phyloP scores from a whole-genome alignment of 2,888 invertebrate genomes.

The Rhamnusium bicolor region DNA sequence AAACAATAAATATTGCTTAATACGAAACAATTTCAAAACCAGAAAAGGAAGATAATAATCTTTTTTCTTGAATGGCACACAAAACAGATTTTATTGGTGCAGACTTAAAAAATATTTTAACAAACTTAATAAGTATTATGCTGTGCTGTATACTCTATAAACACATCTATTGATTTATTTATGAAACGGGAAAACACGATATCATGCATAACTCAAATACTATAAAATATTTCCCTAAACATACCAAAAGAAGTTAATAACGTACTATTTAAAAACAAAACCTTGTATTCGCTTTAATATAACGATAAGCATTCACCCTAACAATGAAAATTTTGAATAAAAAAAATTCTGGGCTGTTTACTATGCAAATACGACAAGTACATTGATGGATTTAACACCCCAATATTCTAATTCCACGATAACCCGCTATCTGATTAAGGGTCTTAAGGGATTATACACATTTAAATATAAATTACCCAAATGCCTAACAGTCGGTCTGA shows the following conservation, averaged over 20 bases:
- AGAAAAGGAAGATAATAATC: too few species aligned
- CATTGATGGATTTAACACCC: slow-evolving; percentile 39
- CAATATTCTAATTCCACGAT: slow-evolving; percentile 30
- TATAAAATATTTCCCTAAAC: neutral
- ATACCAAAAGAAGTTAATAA: neutral
- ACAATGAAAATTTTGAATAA: neutral
- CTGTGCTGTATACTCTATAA: neutral
- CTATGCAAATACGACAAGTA: slow-evolving; percentile 40
- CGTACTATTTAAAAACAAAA: slow-evolving; percentile 1
- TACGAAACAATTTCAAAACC: too few species aligned
- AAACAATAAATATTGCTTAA: too few species aligned
- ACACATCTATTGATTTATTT: slow-evolving; percentile 8
- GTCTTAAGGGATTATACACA: slow-evolving; percentile 31
- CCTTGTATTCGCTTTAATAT: slow-evolving; percentile 8
- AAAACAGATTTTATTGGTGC: too few species aligned
- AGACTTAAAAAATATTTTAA: too few species aligned
- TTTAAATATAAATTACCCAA: slow-evolving; percentile 39
- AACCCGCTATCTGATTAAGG: slow-evolving; percentile 35
- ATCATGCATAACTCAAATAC: slow-evolving; percentile 13
- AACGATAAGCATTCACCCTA: slow-evolving; percentile 35
- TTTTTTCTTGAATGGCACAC: too few species aligned
- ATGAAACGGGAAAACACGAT: neutral
- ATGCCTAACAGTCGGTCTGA: slow-evolving; percentile 16
- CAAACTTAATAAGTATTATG: too few species aligned
- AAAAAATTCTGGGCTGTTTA: slow-evolving; percentile 31